Evolutionary conservation across 2,888 invertebrate genomes (phyloP).

Genomic region (Cantharis rufa): DNA sequence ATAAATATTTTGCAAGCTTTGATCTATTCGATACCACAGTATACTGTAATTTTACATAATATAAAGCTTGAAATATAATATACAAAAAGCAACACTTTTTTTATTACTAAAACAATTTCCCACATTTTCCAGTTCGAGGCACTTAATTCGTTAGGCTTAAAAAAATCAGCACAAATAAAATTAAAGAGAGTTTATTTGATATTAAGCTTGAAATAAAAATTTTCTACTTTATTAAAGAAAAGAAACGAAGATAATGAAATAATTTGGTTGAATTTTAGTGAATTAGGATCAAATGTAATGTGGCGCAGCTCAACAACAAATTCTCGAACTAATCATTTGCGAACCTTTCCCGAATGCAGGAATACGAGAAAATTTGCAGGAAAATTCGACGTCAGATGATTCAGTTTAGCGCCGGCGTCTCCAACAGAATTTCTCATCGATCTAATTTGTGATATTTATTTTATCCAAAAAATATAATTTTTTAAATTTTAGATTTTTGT

Average conservation of each 20-base stretch:
- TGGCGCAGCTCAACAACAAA: neutral
- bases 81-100: neutral
- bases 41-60: no score
- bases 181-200: neutral
- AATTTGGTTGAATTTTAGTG: slow-evolving; percentile 38
- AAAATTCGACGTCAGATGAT: neutral
- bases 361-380: neutral
- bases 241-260: slow-evolving; percentile 51
- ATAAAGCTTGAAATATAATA: neutral
- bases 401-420: slow-evolving; percentile 24
- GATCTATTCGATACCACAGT: no score
- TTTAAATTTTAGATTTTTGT: neutral
- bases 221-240: slow-evolving; percentile 50
- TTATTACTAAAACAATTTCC: neutral
- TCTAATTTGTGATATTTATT: neutral
- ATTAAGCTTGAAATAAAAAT: slow-evolving; percentile 28
- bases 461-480: no score
- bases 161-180: slow-evolving; percentile 43
- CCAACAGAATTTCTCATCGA: slow-evolving; percentile 22
- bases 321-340: neutral
- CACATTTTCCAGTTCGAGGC: neutral
- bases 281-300: neutral
- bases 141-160: slow-evolving; percentile 29
- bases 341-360: neutral
- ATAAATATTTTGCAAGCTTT: no score